phyloP scores from a whole-genome alignment of 2,113 vertebrate genomes.

The Daboia siamensis region DNA sequence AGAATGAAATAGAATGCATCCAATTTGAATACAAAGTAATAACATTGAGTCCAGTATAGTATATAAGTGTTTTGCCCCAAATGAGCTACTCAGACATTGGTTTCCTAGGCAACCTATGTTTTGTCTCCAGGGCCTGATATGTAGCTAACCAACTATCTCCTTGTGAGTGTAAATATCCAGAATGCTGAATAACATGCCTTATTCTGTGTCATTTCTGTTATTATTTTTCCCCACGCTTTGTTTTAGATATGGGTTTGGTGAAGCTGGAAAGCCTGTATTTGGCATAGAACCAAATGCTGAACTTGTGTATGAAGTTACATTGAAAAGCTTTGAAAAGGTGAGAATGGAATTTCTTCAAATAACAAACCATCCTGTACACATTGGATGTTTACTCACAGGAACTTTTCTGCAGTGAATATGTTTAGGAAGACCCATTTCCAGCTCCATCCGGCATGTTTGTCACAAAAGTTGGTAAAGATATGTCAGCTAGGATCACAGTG shows the following conservation, averaged over 20 bases:
- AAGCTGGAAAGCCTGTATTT: slow-evolving; percentile 81
- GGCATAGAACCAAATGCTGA: slow-evolving; percentile 85
- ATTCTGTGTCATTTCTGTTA: slow-evolving; percentile 11
- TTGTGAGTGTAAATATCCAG: not conserved
- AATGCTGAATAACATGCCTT: slow-evolving; percentile 12
- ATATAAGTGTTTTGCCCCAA: not conserved
- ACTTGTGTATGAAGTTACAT: slow-evolving; percentile 86
- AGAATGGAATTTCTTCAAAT: slow-evolving; percentile 25
- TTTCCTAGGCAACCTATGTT: slow-evolving; percentile 17
- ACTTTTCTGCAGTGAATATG: not conserved
- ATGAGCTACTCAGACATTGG: not conserved
- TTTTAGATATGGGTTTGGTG: slow-evolving; percentile 89
- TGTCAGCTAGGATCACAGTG: slow-evolving; percentile 48
- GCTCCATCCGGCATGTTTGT: slow-evolving; percentile 19
- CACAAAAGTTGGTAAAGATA: slow-evolving; percentile 28
- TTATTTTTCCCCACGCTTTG: slow-evolving; percentile 36
- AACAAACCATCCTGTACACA: not conserved
- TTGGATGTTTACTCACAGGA: fast-evolving
- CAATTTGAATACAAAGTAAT: not conserved
- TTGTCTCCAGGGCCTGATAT: slow-evolving; percentile 19
- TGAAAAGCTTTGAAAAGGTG: slow-evolving; percentile 93
- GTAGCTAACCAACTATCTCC: slow-evolving; percentile 6
- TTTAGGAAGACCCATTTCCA: slow-evolving; percentile 26
- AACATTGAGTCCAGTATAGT: not conserved
- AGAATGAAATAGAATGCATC: not conserved